Conservation (phyloP, 2,113 vertebrate genomes). For the Gallinago undulata region DNA sequence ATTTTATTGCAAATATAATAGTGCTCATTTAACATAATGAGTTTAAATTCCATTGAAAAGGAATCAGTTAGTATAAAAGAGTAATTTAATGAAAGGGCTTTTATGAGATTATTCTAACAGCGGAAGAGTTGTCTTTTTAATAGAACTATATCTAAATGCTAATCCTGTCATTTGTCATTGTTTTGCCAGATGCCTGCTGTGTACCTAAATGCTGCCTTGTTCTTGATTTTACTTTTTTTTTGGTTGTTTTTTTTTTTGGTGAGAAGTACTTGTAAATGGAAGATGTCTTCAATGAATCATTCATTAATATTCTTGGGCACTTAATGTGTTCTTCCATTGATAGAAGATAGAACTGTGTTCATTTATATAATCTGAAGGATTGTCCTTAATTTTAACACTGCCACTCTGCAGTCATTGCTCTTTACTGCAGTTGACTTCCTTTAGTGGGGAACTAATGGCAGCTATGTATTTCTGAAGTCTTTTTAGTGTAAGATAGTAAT, state of each 20-base stretch:
- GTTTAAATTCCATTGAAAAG: constrained; percentile 20
- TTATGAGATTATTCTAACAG: neutral
- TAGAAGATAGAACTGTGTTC: neutral
- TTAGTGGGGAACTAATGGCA: neutral
- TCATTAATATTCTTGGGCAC: neutral
- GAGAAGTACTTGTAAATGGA: neutral
- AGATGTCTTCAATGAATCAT: neutral
- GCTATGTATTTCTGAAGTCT: neutral
- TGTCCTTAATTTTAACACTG: neutral
- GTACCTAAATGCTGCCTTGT: neutral
- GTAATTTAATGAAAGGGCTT: constrained; percentile 13
- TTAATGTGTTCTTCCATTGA: neutral
- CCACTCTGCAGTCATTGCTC: neutral
- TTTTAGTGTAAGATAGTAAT: neutral
- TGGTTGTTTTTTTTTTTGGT: neutral
- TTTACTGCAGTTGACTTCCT: neutral
- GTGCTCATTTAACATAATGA: constrained; percentile 1
- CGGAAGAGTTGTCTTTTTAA: neutral
- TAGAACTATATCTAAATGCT: constrained; percentile 13
- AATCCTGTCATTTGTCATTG: neutral
- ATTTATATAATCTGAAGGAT: neutral
- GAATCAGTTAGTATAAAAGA: neutral
- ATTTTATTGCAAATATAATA: constrained; percentile 19
- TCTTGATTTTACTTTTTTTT: neutral
- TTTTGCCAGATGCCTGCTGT: neutral